Evolutionary conservation across 2,113 vertebrate species (phyloP).

Genomic region (Pelecanus crispus): DNA sequence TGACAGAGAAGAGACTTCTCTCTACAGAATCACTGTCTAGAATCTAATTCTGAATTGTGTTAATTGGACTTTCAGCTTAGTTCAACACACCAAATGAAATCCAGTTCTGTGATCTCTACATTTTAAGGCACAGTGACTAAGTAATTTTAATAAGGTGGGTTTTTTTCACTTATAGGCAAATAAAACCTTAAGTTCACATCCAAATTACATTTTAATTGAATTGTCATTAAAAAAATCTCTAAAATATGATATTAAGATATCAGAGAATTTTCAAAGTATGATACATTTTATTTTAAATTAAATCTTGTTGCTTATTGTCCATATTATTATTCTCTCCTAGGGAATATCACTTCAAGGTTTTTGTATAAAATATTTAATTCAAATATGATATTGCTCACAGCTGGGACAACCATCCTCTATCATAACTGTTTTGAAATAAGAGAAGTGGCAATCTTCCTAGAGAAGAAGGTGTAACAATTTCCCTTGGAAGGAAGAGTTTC

Average conservation of each 20-base stretch:
- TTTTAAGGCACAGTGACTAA: not conserved
- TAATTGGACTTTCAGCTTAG: not conserved
- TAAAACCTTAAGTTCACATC: not conserved
- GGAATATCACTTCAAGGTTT: not conserved
- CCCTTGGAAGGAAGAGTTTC: not conserved
- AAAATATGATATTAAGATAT: not conserved
- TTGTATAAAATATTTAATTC: not conserved
- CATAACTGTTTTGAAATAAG: not conserved
- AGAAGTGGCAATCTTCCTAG: not conserved
- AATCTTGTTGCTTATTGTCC: not conserved
- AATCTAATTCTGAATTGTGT: not conserved
- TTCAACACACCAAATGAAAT: not conserved
- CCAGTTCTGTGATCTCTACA: not conserved
- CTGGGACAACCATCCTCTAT: not conserved
- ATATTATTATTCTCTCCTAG: not conserved
- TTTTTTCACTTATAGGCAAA: not conserved
- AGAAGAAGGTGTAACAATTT: not conserved
- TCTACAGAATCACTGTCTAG: not conserved
- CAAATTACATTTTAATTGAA: not conserved
- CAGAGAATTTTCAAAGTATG: not conserved
- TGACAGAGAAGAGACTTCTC: not conserved
- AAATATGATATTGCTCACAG: not conserved
- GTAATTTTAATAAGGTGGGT: not conserved
- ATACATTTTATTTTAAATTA: not conserved
- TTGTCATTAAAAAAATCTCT: not conserved